Evolutionary conservation across 2,113 vertebrate species (phyloP).

Genomic region (Oreochromis aureus): DNA sequence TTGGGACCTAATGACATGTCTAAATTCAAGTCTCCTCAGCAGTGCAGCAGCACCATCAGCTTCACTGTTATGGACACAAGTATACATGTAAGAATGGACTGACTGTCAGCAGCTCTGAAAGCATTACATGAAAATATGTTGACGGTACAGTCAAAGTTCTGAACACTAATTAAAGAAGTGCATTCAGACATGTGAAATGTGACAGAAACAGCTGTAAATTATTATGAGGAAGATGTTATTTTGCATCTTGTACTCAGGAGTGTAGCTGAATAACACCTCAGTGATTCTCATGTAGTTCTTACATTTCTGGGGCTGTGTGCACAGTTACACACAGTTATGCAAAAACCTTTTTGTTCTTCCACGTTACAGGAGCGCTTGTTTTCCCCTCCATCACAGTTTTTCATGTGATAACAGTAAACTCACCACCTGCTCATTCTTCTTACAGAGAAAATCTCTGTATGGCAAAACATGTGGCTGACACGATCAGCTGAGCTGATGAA

Average conservation of each 20-base stretch:
- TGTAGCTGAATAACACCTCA: background rate
- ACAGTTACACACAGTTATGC: background rate
- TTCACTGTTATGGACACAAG: background rate
- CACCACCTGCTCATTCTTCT: background rate
- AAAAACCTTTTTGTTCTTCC: background rate
- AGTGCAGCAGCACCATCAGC: background rate
- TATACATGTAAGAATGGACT: background rate
- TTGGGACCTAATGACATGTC: constrained; percentile 51
- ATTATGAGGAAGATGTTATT: background rate
- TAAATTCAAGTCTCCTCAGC: constrained; percentile 47
- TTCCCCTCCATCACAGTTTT: background rate
- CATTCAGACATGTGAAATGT: background rate
- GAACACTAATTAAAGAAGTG: background rate
- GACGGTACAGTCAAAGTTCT: background rate
- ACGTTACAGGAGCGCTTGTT: background rate
- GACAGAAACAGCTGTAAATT: background rate
- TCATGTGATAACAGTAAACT: background rate
- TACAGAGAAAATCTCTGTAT: background rate
- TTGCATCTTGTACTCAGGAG: background rate
- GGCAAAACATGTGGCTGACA: background rate
- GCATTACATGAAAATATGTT: background rate
- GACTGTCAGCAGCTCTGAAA: background rate
- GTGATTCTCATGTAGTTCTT: background rate
- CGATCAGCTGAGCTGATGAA: background rate
- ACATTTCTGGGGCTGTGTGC: background rate